Base-by-base conservation (phyloP, 2,113 vertebrate species). In the Tachycineta bicolor region DNA sequence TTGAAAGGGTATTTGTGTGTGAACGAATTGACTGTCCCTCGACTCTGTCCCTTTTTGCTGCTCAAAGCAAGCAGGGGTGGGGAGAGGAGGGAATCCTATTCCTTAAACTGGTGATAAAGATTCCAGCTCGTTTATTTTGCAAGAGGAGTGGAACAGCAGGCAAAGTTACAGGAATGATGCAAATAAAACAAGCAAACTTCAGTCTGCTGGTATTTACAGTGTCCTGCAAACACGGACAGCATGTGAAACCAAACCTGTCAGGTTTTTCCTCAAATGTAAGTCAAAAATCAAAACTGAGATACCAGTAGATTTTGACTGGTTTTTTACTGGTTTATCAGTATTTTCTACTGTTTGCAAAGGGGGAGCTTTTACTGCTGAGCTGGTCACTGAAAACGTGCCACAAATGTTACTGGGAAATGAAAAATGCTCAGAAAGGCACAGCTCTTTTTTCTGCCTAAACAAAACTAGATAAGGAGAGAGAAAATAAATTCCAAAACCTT, bases 371-470 rank as follows among this genome's bases (percentile, higher is more conserved):
- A 25, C 33, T 68, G 58, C 62, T 62, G 50, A 69, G 26, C 50
- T 22, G n/a, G 55, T 50, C 1, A 2, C 9, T 17, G 26, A 53
- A 91, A 59, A 75, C 0, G 4, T 22, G 16, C 31, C 58, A 60
- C 49, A 33, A 81, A 53, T 0, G 1, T 25, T 58, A 49, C 21
- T 1, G 17, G 24, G 29, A 1, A 2, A 62, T 39, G 37, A 43
- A 76, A 94, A 86, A 37, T 12, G 33, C 6, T 52, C 43, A 59
- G 43, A 76, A 90, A 56, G 31, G 14, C 71, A 67, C 2, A 31
- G n/a, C 4, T 49, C 31, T 47, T 59, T 47, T 67, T 41, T 12
- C 6, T 25, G 49, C n/a, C 26, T 33, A 7, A 90, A 62, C 3
- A 46, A 69, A 93, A 80, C n/a, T 63, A 34, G 17, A 2, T 29